Conservation (phyloP, 2,888 invertebrate species). For the Sericinus montela region DNA sequence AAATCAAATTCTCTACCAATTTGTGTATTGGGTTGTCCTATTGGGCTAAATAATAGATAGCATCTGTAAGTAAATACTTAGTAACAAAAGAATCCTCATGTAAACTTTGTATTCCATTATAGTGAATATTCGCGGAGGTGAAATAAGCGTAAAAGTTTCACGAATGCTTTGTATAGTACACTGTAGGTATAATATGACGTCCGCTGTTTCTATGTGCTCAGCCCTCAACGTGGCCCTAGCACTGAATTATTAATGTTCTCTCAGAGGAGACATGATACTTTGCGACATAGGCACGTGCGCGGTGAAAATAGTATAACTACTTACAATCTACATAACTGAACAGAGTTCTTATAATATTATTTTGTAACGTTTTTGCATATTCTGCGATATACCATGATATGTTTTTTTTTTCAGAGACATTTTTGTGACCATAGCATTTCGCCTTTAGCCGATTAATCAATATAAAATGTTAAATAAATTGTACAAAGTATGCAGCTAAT, state of each 20-base stretch:
- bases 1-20: no score
- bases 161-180: constrained; percentile 16
- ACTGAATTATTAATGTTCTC: constrained; percentile 67
- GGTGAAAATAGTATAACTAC: constrained; percentile 29
- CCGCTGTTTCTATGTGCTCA: constrained; percentile 20
- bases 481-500: no score
- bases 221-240: constrained; percentile 27
- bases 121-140: neutral
- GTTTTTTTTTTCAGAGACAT: no score
- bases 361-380: no score
- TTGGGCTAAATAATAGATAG: no score
- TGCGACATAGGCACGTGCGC: constrained; percentile 49
- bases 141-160: constrained; percentile 1
- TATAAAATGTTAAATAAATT: no score
- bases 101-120: neutral
- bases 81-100: no score
- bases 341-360: neutral
- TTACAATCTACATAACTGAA: constrained; percentile 5
- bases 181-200: constrained; percentile 12
- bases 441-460: no score
- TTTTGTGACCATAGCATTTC: no score
- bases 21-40: no score
- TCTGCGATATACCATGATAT: no score
- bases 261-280: constrained; percentile 52
- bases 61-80: no score